phyloP scores from a whole-genome alignment of 2,888 invertebrate species.

The Drosophila flavopinicola region DNA sequence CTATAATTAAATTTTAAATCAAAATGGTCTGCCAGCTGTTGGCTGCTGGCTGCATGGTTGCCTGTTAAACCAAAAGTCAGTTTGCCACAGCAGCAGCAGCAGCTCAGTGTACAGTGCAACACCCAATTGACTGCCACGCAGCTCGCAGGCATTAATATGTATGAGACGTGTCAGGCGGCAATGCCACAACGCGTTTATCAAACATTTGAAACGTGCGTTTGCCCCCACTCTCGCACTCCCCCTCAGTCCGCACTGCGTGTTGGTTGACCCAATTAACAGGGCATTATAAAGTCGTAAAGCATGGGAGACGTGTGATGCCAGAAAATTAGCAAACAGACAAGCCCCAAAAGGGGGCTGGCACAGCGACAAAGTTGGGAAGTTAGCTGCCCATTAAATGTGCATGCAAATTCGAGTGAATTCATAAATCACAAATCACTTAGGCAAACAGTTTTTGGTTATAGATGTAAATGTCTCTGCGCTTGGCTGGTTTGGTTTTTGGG shows the following conservation, averaged over 20 bases:
- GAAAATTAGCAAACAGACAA: conserved; percentile 72
- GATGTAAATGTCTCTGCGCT: conserved; percentile 29
- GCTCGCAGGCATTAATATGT: conserved; percentile 64
- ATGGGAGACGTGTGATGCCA: conserved; percentile 39
- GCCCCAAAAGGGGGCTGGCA: conserved; percentile 22
- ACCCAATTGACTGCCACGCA: conserved; percentile 32
- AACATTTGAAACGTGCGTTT: conserved; percentile 55
- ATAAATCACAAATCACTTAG: conserved; percentile 80
- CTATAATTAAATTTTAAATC: conserved; percentile 12
- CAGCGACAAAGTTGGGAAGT: conserved; percentile 16
- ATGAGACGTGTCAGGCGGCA: conserved; percentile 70
- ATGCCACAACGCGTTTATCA: conserved; percentile 76
- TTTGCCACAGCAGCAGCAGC: conserved; percentile 12
- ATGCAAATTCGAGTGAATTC: conserved; percentile 66
- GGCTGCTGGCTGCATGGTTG: conserved; percentile 6
- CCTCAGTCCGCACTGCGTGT: not conserved
- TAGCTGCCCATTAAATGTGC: conserved; percentile 58
- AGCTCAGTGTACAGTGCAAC: conserved; percentile 54
- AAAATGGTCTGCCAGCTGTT: conserved; percentile 17
- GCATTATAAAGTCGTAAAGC: conserved; percentile 72
- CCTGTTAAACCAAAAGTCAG: conserved; percentile 28
- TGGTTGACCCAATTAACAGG: conserved; percentile 70
- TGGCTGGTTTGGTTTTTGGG: conserved; percentile 13
- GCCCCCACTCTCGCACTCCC: conserved; percentile 2
- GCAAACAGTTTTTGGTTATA: conserved; percentile 40